Evolutionary conservation across 2,888 invertebrate genomes (phyloP), one percentile per base, ranked within the genome.

Genomic region (Mimumesa dahlbomi): DNA sequence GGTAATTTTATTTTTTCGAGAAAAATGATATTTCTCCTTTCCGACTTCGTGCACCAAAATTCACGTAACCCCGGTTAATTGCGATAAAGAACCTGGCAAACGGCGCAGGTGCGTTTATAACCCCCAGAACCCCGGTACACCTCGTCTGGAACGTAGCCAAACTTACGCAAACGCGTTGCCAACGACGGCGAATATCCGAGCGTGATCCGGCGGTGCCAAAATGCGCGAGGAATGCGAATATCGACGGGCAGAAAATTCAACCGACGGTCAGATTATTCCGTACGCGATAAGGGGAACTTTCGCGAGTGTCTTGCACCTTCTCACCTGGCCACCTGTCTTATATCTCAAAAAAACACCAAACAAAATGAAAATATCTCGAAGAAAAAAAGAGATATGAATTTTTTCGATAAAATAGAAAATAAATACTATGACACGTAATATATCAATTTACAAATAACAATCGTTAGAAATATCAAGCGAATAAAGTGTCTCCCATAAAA

Each of bases 161-260:
- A 68, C 59, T 77, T 77, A 77, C 57, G 71, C 68, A 77, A 77
- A 77, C 65, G 43, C 63, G 62, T 65, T 50, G 64, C 74, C 62
- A 57, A 62, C 42, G 29, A 25, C 48, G 59, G 50, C 53, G 69
- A 54, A 19, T 62, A 49, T 52, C 50, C 59, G 34, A 58, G 58
- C 22, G 50, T 57, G 50, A 63, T 31, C 21, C 54, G 54, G 18
- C 40, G 40, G 13, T 77, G 77, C 77, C 73, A 73, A 77, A 66
- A 73, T 50, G 66, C 53, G n/a, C 49, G 34, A 43, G 59, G 69
- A 73, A 69, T 73, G 63, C 45, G 63, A 77, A 50, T 34, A 34
- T 50, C 48, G 48, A 18, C 6, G 34, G 45, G 38, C 18, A 38
- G 43, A 52, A 21, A 50, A 29, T 18, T 21, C 19, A 13, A n/a